Base-by-base conservation (phyloP, 2,113 vertebrate genomes). In the Dasypus novemcinctus region DNA sequence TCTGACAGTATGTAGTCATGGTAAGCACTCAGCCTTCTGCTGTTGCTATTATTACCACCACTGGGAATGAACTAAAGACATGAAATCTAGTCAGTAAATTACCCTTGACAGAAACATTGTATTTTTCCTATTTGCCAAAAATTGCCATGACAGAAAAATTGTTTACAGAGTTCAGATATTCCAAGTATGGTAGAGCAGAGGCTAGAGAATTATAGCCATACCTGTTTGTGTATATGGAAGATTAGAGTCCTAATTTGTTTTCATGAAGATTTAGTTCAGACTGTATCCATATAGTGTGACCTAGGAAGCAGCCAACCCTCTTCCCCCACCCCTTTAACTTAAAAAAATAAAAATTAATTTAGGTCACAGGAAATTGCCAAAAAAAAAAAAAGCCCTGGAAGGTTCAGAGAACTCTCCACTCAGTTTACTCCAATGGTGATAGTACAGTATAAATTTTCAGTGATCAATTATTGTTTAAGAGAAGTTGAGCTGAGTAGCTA, bases 121-220 rank as follows among this genome's bases (percentile, higher is more conserved):
- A n/a, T 63, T 25, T 59, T 93, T 93, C 31, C 33, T 91, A 9
- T 87, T 95, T 96, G 63, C 54, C 66, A 69, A 76, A 94, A 91
- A 71, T 91, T 93, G 23, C 64, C 21, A 43, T 90, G 74, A 84
- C 68, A 90, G 38, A 89, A 89, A 72, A 90, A 90, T 71, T 82
- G 21, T 59, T 95, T 86, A 71, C 20, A 94, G 68, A 80, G 81
- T 86, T 17, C 54, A 29, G 52, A 82, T 82, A 82, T 64, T 29
- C 15, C 33, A 89, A 89, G 41, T 90, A 27, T 86, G 27, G 29
- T 92, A 72, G 31, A 86, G 89, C 43, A 46, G 36, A 23, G 31
- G 33, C 78, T 90, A 93, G 54, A 90, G 90, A 61, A 83, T 87
- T 87, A 69, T 38, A 89, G 46, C 66, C 84, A 85, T 31, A 54